These are phyloP conservation scores for Mormyrus proboscirostris DNA, from an alignment of 2,797 vertebrate species.

Conservation along the genomic window DNA sequence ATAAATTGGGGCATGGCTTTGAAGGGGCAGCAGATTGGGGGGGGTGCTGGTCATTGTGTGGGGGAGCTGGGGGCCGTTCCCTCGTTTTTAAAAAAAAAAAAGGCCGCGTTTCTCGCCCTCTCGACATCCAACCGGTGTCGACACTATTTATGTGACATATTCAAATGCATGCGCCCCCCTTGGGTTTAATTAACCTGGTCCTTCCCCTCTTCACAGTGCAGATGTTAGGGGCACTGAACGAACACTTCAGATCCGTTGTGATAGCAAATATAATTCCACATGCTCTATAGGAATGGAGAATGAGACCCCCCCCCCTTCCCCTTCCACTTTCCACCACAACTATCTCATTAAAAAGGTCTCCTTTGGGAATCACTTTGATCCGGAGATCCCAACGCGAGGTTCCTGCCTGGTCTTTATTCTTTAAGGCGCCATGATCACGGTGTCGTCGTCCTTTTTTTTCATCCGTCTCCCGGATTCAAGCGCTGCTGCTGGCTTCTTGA, in stretches of 20 bases:
- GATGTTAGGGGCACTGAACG: conserved; percentile 58
- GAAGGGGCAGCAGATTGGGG: conserved; percentile 35
- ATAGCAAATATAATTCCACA: conserved; percentile 25
- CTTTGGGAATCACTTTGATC: conserved; percentile 60
- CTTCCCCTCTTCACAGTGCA: conserved; percentile 53
- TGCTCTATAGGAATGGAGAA: conserved; percentile 32
- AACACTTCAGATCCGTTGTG: conserved; percentile 42
- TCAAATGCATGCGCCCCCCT: conserved; percentile 52
- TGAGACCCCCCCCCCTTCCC: conserved; percentile 21
- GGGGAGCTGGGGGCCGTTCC: background rate
- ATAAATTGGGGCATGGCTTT: conserved; percentile 54
- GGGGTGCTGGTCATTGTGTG: conserved; percentile 31
- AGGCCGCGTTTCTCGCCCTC: conserved; percentile 48
- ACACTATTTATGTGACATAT: conserved; percentile 64
- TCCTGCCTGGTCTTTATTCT: conserved; percentile 43
- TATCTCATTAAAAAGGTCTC: conserved; percentile 59
- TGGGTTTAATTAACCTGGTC: conserved; percentile 71
- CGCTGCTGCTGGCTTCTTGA: conserved; percentile 32
- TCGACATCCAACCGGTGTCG: conserved; percentile 47
- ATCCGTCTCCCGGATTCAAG: conserved; percentile 34
- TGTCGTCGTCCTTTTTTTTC: conserved; percentile 20
- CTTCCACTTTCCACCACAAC: conserved; percentile 25
- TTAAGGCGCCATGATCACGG: conserved; percentile 46
- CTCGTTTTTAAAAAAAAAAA: background rate
- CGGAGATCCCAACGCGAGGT: conserved; percentile 58